These are phyloP conservation scores for Cataglyphis rosenhaueri DNA, from an alignment of 2,888 invertebrate species.

Conservation along the genomic window DNA sequence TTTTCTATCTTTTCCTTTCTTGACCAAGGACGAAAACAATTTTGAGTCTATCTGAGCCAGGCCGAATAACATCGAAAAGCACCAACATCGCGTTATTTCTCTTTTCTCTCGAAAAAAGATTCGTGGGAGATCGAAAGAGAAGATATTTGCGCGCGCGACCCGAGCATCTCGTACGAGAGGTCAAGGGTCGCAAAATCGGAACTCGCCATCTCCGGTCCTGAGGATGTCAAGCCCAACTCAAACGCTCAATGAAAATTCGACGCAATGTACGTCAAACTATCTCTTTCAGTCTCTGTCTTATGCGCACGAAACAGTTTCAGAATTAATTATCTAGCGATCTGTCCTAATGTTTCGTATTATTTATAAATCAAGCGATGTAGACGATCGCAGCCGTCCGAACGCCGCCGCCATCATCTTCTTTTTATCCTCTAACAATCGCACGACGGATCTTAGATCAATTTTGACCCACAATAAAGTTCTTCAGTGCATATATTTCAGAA, in stretches of 20 bases:
- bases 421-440: neutral
- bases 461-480: neutral
- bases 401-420: slow-evolving; percentile 50
- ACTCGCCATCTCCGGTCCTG: neutral
- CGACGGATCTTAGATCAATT: neutral
- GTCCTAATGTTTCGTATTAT: slow-evolving; percentile 12
- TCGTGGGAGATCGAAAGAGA: slow-evolving; percentile 25
- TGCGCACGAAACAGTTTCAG: slow-evolving; percentile 10
- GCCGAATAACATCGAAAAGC: slow-evolving; percentile 45
- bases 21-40: slow-evolving; percentile 39
- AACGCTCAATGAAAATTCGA: slow-evolving; percentile 3
- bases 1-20: slow-evolving; percentile 23
- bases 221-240: neutral
- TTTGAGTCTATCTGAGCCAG: slow-evolving; percentile 50
- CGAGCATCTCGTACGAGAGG: neutral
- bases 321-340: slow-evolving; percentile 35
- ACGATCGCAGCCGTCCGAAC: slow-evolving; percentile 57
- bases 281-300: slow-evolving; percentile 26
- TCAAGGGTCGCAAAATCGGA: slow-evolving; percentile 2
- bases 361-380: slow-evolving; percentile 53
- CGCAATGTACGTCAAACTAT: slow-evolving; percentile 10
- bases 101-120: slow-evolving; percentile 24
- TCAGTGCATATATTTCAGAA: neutral
- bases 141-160: slow-evolving; percentile 21
- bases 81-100: slow-evolving; percentile 37